phyloP scores from a whole-genome alignment of 1,140 invertebrate genomes.

The Apis dorsata region DNA sequence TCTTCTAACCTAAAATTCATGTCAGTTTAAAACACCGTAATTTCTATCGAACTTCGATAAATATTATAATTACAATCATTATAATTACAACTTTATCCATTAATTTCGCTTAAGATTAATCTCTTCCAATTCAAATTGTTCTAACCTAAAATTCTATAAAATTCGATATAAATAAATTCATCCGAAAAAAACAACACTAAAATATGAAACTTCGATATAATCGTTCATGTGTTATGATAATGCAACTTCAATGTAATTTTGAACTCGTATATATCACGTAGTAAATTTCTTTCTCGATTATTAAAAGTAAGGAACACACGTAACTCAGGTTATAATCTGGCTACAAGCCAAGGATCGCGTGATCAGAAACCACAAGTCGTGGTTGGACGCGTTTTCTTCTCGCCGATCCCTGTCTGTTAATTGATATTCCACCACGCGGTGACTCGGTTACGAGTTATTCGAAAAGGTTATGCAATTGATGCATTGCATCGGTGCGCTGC shows the following conservation, averaged over 20 bases:
- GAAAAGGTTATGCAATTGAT: constrained; percentile 16
- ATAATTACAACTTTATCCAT: no score
- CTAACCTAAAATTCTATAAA: no score
- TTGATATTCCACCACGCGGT: constrained; percentile 19
- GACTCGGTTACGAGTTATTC: constrained; percentile 4
- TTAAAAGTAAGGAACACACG: not conserved
- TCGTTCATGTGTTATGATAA: no score
- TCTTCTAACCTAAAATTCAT: no score
- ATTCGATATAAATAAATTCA: not conserved
- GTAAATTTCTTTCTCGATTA: not conserved
- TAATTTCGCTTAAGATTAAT: no score
- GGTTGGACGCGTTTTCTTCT: not conserved
- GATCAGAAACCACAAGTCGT: not conserved
- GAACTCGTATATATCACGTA: no score
- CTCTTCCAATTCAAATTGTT: no score
- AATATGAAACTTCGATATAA: not conserved
- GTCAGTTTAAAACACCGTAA: no score
- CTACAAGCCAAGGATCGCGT: not conserved
- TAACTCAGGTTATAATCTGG: not conserved
- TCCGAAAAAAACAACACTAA: not conserved
- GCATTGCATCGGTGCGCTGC: not conserved
- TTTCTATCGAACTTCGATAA: no score
- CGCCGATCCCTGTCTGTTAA: not conserved
- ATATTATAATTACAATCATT: no score
- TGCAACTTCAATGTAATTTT: no score